Conservation (phyloP, 1,140 invertebrate genomes). For the Anthonomus grandis region DNA sequence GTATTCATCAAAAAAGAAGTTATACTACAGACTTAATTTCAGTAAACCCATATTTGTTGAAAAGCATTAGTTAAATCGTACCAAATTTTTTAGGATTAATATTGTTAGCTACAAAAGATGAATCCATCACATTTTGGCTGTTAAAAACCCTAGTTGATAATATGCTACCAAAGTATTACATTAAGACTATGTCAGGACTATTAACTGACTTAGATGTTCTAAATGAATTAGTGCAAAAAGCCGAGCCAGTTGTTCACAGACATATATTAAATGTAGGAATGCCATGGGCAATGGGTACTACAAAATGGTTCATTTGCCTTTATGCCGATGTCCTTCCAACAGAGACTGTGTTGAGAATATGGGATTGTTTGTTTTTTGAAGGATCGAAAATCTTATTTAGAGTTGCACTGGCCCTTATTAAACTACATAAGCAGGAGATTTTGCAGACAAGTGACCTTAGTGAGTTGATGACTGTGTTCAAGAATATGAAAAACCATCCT, state of each 20-base stretch:
- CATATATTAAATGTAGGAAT: slow-evolving; percentile 74
- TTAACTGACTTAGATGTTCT: slow-evolving; percentile 84
- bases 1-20: neutral
- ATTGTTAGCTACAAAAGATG: slow-evolving; percentile 79
- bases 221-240: slow-evolving; percentile 76
- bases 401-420: slow-evolving; percentile 81
- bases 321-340: slow-evolving; percentile 88
- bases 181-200: slow-evolving; percentile 81
- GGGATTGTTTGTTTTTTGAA: slow-evolving; percentile 94
- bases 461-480: slow-evolving; percentile 72
- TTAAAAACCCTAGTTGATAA: slow-evolving; percentile 82
- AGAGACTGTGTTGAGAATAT: slow-evolving; percentile 87
- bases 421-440: slow-evolving; percentile 66
- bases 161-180: slow-evolving; percentile 81
- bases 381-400: slow-evolving; percentile 79
- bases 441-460: slow-evolving; percentile 72
- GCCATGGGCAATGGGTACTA: slow-evolving; percentile 82
- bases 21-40: neutral
- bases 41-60: neutral
- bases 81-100: slow-evolving; percentile 57
- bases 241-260: slow-evolving; percentile 73
- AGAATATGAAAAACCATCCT: slow-evolving; percentile 68
- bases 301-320: slow-evolving; percentile 93
- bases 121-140: slow-evolving; percentile 90
- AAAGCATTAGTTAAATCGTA: slow-evolving; percentile 1